A percentile compares a stretch with the other conserved stretches of the same genome.
Conservation (phyloP, 1,140 invertebrate species). For the Branchinecta lynchi region DNA sequence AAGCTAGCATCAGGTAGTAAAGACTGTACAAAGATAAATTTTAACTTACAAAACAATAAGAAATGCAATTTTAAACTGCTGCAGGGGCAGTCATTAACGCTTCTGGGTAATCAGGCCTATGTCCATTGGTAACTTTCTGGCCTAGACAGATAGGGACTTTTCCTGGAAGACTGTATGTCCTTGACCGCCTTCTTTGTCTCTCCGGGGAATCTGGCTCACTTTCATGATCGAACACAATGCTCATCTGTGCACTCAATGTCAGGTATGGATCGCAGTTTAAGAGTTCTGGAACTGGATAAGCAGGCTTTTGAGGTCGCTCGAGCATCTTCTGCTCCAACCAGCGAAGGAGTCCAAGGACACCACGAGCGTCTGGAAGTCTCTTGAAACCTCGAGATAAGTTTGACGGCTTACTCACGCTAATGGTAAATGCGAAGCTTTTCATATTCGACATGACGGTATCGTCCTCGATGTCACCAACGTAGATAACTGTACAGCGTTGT, state of each 20-base stretch:
- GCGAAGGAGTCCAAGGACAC: slow-evolving; percentile 29
- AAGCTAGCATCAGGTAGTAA: too few species aligned
- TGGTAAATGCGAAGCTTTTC: slow-evolving; percentile 30
- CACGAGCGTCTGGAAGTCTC: slow-evolving; percentile 28
- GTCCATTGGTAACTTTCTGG: too few species aligned
- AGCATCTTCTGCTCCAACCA: slow-evolving; percentile 30
- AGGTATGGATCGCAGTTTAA: not conserved
- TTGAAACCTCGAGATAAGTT: slow-evolving; percentile 29
- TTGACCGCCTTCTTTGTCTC: not conserved
- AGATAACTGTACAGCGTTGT: slow-evolving; percentile 30
- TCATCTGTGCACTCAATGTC: not conserved
- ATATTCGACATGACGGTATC: slow-evolving; percentile 32
- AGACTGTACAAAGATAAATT: too few species aligned
- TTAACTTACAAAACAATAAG: too few species aligned
- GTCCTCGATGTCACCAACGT: slow-evolving; percentile 33
- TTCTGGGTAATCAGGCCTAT: too few species aligned
- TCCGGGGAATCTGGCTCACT: not conserved
- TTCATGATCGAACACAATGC: not conserved
- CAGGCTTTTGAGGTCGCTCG: slow-evolving; percentile 13
- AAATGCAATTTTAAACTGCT: too few species aligned
- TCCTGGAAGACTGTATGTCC: not conserved
- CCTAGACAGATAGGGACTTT: not conserved
- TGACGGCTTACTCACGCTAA: slow-evolving; percentile 29
- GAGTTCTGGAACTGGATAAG: not conserved
- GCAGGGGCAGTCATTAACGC: too few species aligned